Percentiles rank a stretch among this genome's conserved stretches.
phyloP scores from a whole-genome alignment of 2,797 vertebrate species.

The Leptodactylus fallax region DNA sequence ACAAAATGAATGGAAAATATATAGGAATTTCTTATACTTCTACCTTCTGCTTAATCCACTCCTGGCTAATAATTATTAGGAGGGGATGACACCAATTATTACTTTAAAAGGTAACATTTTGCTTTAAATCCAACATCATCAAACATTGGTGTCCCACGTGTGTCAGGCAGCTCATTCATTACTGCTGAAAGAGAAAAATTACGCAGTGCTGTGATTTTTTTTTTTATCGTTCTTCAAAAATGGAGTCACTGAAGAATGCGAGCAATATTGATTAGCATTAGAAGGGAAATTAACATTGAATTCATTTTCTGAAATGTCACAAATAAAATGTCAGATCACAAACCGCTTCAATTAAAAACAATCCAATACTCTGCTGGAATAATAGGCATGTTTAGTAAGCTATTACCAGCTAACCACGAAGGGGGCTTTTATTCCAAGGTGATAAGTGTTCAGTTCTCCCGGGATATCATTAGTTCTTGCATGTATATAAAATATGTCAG shows the following conservation, averaged over 20 bases:
- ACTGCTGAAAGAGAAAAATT: conserved; percentile 28
- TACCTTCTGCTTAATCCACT: too few relatives aligned
- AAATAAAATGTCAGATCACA: conserved; percentile 57
- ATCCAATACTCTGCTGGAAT: conserved; percentile 49
- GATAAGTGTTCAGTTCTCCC: background rate
- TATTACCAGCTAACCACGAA: conserved; percentile 17
- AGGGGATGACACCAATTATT: background rate
- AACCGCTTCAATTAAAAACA: conserved; percentile 51
- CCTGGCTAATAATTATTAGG: too few relatives aligned
- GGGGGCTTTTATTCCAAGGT: background rate
- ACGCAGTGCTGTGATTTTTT: background rate
- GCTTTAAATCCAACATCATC: conserved; percentile 6
- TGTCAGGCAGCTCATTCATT: conserved; percentile 20
- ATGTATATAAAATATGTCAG: background rate
- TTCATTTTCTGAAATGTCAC: conserved; percentile 61
- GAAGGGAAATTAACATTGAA: conserved; percentile 55
- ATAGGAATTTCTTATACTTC: too few relatives aligned
- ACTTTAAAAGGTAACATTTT: background rate
- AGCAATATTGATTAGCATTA: conserved; percentile 54
- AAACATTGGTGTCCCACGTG: background rate
- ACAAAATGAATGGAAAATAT: too few relatives aligned
- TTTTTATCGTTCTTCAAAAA: background rate
- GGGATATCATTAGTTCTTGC: background rate
- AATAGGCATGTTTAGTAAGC: conserved; percentile 31
- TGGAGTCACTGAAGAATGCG: conserved; percentile 24